A percentile compares a stretch with the other conserved stretches of the same genome.
Conservation (phyloP, 2,888 invertebrate species). For the Drosophila monieri region DNA sequence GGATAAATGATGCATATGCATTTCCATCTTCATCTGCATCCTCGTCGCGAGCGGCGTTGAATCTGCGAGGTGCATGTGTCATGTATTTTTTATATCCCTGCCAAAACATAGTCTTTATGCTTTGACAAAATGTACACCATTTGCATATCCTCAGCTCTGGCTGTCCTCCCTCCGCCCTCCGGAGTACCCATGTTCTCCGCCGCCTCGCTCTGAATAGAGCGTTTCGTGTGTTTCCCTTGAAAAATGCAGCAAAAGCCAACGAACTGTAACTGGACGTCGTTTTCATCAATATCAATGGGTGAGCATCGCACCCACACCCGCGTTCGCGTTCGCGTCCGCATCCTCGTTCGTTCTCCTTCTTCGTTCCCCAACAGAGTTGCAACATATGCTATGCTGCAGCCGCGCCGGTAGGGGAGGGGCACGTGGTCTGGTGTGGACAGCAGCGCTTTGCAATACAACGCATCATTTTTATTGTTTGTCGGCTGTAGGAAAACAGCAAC, state of each 20-base stretch:
- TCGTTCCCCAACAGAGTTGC: constrained; percentile 59
- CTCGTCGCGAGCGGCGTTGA: constrained; percentile 35
- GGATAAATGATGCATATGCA: constrained; percentile 69
- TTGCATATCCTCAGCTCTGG: constrained; percentile 61
- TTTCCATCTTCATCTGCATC: constrained; percentile 38
- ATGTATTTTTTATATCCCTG: constrained; percentile 71
- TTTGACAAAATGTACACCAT: constrained; percentile 74
- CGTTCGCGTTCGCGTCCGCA: not conserved
- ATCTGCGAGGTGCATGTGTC: constrained; percentile 60
- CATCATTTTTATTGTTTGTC: constrained; percentile 76
- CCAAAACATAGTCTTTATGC: constrained; percentile 72
- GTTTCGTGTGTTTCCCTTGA: constrained; percentile 61
- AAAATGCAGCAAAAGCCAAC: constrained; percentile 73
- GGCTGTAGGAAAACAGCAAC: constrained; percentile 47
- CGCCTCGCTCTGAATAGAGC: constrained; percentile 12
- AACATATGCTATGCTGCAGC: constrained; percentile 53
- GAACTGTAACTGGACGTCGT: constrained; percentile 78
- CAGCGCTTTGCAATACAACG: constrained; percentile 73
- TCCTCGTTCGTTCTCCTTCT: constrained; percentile 48
- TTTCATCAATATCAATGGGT: constrained; percentile 76
- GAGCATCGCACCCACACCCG: constrained; percentile 33
- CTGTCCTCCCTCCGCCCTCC: constrained; percentile 32
- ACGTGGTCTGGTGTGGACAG: constrained; percentile 62
- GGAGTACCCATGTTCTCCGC: not conserved
- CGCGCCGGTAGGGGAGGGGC: not conserved